Percentiles rank a stretch among this genome's conserved stretches.
Evolutionary conservation across 2,797 vertebrate species (phyloP).

Genomic region (Hephaestus fuliginosus): DNA sequence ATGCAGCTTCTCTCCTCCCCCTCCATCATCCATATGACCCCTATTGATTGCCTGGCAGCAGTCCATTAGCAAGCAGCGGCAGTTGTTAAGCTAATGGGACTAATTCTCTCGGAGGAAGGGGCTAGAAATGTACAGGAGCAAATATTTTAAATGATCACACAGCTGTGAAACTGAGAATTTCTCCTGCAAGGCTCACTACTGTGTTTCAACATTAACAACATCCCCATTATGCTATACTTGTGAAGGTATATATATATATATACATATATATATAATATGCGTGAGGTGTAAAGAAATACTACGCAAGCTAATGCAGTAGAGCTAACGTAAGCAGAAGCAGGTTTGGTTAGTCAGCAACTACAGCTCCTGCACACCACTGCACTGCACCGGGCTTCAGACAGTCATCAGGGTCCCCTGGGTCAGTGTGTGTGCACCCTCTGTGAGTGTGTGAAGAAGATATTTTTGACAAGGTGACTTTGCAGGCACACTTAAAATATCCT

Average conservation of each 20-base stretch:
- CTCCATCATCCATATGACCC: constrained; percentile 43
- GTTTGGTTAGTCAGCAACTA: constrained; percentile 77
- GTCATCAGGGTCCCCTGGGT: constrained; percentile 66
- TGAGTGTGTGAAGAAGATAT: constrained; percentile 20
- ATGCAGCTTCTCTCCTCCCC: constrained; percentile 32
- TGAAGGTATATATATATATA: neutral
- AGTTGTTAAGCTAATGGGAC: constrained; percentile 46
- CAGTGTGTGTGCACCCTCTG: constrained; percentile 3
- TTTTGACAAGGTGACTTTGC: constrained; percentile 62
- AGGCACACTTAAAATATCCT: neutral
- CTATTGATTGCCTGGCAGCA: constrained; percentile 55
- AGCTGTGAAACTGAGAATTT: neutral
- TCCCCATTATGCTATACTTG: neutral
- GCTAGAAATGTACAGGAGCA: constrained; percentile 8
- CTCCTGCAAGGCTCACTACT: neutral
- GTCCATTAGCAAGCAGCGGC: constrained; percentile 50
- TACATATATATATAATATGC: neutral
- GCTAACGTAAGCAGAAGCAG: constrained; percentile 55
- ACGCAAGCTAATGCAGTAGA: constrained; percentile 42
- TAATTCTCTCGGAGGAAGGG: constrained; percentile 5
- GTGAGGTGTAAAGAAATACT: constrained; percentile 21
- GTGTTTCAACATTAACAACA: constrained; percentile 6
- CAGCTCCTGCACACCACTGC: constrained; percentile 59
- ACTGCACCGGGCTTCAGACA: constrained; percentile 52
- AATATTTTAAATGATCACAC: neutral